phyloP scores from a whole-genome alignment of 2,797 vertebrate species.

The Hyperoplus lanceolatus region DNA sequence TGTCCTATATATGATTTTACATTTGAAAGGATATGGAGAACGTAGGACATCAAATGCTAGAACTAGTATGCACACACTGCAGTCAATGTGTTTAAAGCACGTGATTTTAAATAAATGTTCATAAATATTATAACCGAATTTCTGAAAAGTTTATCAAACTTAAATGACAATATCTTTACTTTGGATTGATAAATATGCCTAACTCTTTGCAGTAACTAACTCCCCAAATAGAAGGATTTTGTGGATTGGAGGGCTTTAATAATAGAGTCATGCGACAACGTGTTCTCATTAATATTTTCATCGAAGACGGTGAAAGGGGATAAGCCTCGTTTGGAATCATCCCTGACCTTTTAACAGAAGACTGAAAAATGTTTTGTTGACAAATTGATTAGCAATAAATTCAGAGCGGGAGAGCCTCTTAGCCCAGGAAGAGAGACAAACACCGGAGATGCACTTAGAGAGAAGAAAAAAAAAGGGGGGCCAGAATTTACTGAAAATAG shows the following conservation, averaged over 20 bases:
- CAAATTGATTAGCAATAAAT: slow-evolving; percentile 54
- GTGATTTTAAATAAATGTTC: no score
- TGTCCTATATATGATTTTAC: slow-evolving; percentile 12
- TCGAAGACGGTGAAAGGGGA: neutral
- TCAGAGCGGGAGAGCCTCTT: slow-evolving; percentile 44
- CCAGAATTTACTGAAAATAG: slow-evolving; percentile 47
- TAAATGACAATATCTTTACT: no score
- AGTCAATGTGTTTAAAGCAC: neutral
- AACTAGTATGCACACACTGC: neutral
- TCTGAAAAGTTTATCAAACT: no score
- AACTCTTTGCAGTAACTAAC: no score
- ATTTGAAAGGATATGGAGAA: slow-evolving; percentile 7
- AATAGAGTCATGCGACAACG: neutral
- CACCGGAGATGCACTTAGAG: slow-evolving; percentile 34
- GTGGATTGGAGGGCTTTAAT: neutral
- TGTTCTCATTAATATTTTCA: slow-evolving; percentile 7
- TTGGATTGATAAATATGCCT: no score
- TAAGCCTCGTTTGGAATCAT: neutral
- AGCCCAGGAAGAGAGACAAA: slow-evolving; percentile 12
- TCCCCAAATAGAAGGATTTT: no score
- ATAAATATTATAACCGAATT: no score
- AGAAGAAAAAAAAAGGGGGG: slow-evolving; percentile 17
- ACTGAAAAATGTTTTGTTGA: slow-evolving; percentile 40
- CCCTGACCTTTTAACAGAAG: slow-evolving; percentile 61
- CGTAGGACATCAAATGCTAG: slow-evolving; percentile 20